A percentile compares a stretch with the other conserved stretches of the same genome.
Evolutionary conservation across 1,140 invertebrate species (phyloP).

Genomic region (Zaprionus ghesquierei): DNA sequence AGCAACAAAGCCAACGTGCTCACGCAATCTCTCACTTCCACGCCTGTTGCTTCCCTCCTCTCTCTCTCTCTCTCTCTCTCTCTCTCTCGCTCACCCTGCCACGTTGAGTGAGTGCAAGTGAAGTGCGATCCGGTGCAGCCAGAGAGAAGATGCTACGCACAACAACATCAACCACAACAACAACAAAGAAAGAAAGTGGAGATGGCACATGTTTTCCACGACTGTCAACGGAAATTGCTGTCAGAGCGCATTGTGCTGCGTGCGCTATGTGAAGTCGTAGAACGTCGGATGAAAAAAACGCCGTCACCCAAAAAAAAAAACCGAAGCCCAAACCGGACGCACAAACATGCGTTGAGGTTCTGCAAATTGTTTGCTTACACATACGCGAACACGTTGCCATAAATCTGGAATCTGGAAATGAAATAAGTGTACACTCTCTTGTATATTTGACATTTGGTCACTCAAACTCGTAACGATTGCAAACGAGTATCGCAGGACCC

Average conservation of each 20-base stretch:
- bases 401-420: slow-evolving; percentile 77
- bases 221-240: slow-evolving; percentile 70
- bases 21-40: slow-evolving; percentile 29
- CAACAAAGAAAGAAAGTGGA: slow-evolving; percentile 7
- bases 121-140: slow-evolving; percentile 49
- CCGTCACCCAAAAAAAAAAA: neutral
- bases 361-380: slow-evolving; percentile 37
- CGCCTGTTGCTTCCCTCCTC: neutral
- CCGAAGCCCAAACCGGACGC: neutral
- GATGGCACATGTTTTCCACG: slow-evolving; percentile 48
- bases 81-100: slow-evolving; percentile 1
- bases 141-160: slow-evolving; percentile 15
- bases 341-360: slow-evolving; percentile 5
- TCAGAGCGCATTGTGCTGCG: slow-evolving; percentile 35
- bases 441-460: slow-evolving; percentile 78
- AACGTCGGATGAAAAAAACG: neutral
- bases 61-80: neutral
- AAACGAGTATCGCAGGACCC: slow-evolving; percentile 28
- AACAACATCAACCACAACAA: neutral
- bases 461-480: slow-evolving; percentile 58
- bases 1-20: slow-evolving; percentile 42
- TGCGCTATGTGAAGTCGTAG: slow-evolving; percentile 22
- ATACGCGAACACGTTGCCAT: slow-evolving; percentile 45
- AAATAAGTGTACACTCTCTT: slow-evolving; percentile 71
- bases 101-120: slow-evolving; percentile 58